Base-by-base conservation (phyloP, 1,140 invertebrate species). In the Wiebesia pumilae region DNA sequence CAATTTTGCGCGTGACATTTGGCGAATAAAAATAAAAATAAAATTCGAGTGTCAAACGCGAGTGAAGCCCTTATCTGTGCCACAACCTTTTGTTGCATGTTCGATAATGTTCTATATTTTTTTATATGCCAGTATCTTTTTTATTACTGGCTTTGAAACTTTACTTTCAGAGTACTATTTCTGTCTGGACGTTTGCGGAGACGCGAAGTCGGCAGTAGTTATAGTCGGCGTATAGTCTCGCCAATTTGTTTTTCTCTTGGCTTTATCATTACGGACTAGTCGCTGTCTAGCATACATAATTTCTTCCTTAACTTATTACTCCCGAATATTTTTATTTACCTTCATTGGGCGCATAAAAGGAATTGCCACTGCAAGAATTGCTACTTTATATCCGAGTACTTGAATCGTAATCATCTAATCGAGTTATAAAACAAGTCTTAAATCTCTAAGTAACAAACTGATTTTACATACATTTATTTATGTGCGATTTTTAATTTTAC, bases 91-190 rank as follows among this genome's bases (percentile, higher is more conserved):
- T 81, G 38, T 81, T 81, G 38, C 67, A 3, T 12, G 27, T 43
- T 82, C 43, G 67, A 51, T 82, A 82, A 83, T 54, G 43, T 33
- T 75, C 43, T 83, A 33, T 83, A 58, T 58, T 75, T 83, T n/a
- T n/a, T 82, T 67, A 40, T 38, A 58, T 62, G 30, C 16, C 21
- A 65, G 30, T 62, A 80, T 80, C 35, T 62, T 62, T 35, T 65
- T 80, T 62, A 58, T 40, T 80, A 65, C 51, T 65, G 19, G n/a
- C n/a, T 62, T 62, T 62, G 51, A 43, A 78, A 62, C 67, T 77
- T 78, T 58, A 84, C 67, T 43, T 40, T 75, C 19, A 62, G 12
- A 62, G 78, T 40, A 40, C 3, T 62, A 80, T 65, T 62, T 35
- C 33, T 38, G 54, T 62, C 40, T 67, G 40, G 30, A 33, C 21